These are phyloP conservation scores for Climacteris rufus DNA, from an alignment of 2,113 vertebrate genomes.

Conservation along the genomic window DNA sequence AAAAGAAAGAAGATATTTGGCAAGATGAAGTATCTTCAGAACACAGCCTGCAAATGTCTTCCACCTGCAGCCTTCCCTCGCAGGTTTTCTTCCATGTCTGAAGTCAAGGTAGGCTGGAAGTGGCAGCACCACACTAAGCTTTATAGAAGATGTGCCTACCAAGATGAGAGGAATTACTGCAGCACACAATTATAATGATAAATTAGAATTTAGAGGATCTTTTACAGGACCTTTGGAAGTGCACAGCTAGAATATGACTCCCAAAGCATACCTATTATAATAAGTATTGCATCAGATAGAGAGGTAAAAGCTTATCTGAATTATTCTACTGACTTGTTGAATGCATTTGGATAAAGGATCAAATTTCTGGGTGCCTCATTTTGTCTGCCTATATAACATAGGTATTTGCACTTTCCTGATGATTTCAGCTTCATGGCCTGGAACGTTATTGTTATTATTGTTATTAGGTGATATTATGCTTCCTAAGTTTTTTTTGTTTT, in stretches of 20 bases:
- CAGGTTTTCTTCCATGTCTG: not conserved
- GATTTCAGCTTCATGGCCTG: not conserved
- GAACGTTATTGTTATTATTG: not conserved
- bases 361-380: not conserved
- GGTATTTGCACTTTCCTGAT: not conserved
- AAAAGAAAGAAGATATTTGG: not conserved
- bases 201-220: not conserved
- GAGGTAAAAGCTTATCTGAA: not conserved
- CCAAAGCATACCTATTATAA: not conserved
- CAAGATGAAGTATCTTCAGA: not conserved
- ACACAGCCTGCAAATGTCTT: not conserved
- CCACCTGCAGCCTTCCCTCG: not conserved
- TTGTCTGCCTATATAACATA: not conserved
- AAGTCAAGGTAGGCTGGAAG: not conserved
- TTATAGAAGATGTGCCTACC: not conserved
- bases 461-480: not conserved
- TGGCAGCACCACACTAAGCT: not conserved
- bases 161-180: not conserved
- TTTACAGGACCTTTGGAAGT: not conserved
- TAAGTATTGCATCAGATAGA: not conserved
- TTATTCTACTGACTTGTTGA: not conserved
- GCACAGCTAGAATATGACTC: not conserved
- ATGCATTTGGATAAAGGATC: not conserved
- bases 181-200: not conserved
- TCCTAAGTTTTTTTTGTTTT: not conserved